These are phyloP conservation scores for Drosophila arawakana DNA, from an alignment of 1,140 invertebrate species.

Conservation along the genomic window DNA sequence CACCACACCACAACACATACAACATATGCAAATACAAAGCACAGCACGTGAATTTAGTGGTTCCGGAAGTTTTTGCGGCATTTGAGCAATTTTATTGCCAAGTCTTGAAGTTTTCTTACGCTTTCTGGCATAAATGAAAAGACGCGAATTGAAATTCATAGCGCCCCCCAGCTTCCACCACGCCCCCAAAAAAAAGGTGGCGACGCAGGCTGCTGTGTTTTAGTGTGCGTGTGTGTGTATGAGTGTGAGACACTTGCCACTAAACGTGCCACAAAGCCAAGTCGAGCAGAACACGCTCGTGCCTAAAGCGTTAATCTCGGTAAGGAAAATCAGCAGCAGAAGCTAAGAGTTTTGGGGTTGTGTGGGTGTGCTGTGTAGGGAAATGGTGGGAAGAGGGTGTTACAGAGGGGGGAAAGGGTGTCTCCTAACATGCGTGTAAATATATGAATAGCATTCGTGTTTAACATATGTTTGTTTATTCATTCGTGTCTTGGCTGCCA, in stretches of 20 bases:
- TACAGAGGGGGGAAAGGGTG: background rate
- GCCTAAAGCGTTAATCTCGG: conserved; percentile 63
- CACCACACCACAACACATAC: conserved; percentile 6
- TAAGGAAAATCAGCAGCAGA: conserved; percentile 9
- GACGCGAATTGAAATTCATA: conserved; percentile 77
- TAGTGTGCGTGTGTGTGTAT: conserved; percentile 33
- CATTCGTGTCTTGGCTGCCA: conserved; percentile 50
- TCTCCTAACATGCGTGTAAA: conserved; percentile 45
- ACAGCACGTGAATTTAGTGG: conserved; percentile 73
- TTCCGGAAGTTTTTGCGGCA: conserved; percentile 67
- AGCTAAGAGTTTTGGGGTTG: conserved; percentile 25
- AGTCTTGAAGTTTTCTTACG: conserved; percentile 74
- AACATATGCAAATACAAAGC: conserved; percentile 64
- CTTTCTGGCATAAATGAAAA: conserved; percentile 76
- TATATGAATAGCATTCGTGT: conserved; percentile 43
- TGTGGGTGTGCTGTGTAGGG: background rate
- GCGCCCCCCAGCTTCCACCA: background rate
- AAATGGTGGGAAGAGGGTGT: background rate
- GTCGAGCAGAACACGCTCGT: conserved; percentile 39
- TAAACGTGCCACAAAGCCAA: conserved; percentile 49
- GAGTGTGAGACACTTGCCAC: conserved; percentile 25
- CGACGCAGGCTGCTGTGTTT: conserved; percentile 5
- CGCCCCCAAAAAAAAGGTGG: background rate
- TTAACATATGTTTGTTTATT: conserved; percentile 75
- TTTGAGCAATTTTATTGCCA: conserved; percentile 73